Conservation (phyloP, 2,797 vertebrate genomes). For the Spinus pinus region DNA sequence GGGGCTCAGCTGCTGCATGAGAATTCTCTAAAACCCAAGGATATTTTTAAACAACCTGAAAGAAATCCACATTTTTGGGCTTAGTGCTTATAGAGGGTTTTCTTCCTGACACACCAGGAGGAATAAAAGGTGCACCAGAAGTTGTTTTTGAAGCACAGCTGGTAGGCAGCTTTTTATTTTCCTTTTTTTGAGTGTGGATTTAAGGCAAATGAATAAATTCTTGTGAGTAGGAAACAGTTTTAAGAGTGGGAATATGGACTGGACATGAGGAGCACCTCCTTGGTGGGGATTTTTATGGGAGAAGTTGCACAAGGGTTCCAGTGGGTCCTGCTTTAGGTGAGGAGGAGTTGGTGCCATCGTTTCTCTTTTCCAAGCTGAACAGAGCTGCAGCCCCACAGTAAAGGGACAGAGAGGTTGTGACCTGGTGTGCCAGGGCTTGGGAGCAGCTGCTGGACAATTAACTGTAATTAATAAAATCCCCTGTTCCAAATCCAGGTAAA, state of each 20-base stretch:
- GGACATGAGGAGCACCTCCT: neutral
- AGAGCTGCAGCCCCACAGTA: neutral
- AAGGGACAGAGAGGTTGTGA: neutral
- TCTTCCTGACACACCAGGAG: neutral
- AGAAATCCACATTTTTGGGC: neutral
- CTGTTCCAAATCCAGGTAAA: neutral
- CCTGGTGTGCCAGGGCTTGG: accelerated
- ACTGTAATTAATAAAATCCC: neutral
- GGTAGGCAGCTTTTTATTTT: neutral
- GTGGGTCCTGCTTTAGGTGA: neutral
- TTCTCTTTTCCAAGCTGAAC: neutral
- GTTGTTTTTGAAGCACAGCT: neutral
- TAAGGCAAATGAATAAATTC: neutral
- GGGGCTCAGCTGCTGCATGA: neutral
- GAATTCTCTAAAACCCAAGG: neutral
- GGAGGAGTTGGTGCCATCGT: neutral
- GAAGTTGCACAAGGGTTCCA: neutral
- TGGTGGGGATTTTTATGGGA: neutral
- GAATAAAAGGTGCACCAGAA: neutral
- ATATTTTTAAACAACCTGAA: neutral
- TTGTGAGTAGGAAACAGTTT: neutral
- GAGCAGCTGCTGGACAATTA: neutral
- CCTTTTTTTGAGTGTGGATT: neutral
- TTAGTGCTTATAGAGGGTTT: neutral
- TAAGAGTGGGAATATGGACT: neutral